Percentiles rank a stretch among this genome's conserved stretches.
phyloP scores from a whole-genome alignment of 2,113 vertebrate species.

The Cyanoderma ruficeps region DNA sequence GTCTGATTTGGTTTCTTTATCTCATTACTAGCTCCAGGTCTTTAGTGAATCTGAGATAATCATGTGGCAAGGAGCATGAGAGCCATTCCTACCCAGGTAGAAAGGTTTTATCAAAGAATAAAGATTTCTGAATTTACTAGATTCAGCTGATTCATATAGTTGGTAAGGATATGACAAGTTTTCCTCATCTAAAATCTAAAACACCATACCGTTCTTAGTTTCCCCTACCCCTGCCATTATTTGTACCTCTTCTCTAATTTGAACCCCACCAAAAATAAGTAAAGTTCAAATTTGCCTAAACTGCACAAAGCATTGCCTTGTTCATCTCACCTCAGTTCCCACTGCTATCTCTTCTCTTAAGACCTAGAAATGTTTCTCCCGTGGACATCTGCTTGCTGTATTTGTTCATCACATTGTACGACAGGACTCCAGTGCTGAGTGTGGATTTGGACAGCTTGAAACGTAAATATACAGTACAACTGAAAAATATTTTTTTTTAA shows the following conservation, averaged over 20 bases:
- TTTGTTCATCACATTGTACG: not conserved
- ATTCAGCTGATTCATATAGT: not conserved
- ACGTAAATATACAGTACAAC: not conserved
- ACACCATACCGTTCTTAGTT: not conserved
- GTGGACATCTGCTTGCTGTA: not conserved
- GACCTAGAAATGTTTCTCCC: not conserved
- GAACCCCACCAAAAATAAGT: too few species aligned
- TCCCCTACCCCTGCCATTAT: accelerated
- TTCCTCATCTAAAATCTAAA: not conserved
- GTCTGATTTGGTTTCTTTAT: not conserved
- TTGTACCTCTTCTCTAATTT: not conserved
- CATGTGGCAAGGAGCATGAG: not conserved
- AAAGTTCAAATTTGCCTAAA: not conserved
- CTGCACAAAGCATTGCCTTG: not conserved
- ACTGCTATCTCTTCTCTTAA: not conserved
- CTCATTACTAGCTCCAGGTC: not conserved
- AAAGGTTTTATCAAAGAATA: not conserved
- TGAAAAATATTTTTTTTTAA: not conserved
- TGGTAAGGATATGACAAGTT: not conserved
- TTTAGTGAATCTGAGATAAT: not conserved
- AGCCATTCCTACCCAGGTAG: not conserved
- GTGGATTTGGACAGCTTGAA: not conserved
- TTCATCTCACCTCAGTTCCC: not conserved
- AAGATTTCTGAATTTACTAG: not conserved
- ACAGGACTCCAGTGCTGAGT: not conserved